phyloP scores from a whole-genome alignment of 2,888 invertebrate genomes.

The Steinernema hermaphroditum region DNA sequence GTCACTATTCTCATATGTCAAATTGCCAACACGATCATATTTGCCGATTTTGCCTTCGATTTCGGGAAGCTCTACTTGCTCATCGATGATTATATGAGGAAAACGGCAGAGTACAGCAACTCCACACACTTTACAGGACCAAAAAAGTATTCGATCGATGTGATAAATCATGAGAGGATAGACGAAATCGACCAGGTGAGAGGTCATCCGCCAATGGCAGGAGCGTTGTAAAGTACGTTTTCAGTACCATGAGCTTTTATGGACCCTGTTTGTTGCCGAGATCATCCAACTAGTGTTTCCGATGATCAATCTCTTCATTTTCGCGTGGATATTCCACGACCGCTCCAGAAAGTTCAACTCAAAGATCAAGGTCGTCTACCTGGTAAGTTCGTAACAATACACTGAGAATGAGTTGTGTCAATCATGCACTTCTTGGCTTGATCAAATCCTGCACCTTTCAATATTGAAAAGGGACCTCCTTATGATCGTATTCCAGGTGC shows the following conservation, averaged over 20 bases:
- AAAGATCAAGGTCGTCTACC: constrained; percentile 43
- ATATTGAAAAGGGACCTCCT: too few relatives aligned
- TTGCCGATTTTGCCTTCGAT: constrained; percentile 51
- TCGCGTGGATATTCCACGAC: constrained; percentile 49
- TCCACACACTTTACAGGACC: constrained; percentile 40
- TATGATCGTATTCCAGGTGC: too few relatives aligned
- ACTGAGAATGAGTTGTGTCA: too few relatives aligned
- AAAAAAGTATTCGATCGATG: constrained; percentile 40
- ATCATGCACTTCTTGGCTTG: too few relatives aligned
- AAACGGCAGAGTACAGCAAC: constrained; percentile 39
- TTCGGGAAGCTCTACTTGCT: constrained; percentile 51
- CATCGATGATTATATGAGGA: constrained; percentile 48
- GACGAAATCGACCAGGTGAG: constrained; percentile 48
- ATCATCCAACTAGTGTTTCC: constrained; percentile 50
- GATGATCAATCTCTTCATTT: constrained; percentile 43
- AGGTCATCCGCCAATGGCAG: constrained; percentile 1
- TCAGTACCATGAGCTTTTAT: constrained; percentile 48
- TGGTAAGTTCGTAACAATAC: constrained; percentile 45
- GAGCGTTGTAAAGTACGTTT: constrained; percentile 25
- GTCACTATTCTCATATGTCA: constrained; percentile 49
- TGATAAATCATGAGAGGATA: constrained; percentile 45
- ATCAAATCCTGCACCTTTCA: too few relatives aligned
- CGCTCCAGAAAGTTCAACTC: constrained; percentile 33
- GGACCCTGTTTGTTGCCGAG: constrained; percentile 53
- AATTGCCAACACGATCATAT: constrained; percentile 48